Evolutionary conservation across 2,797 vertebrate species (phyloP).

Genomic region (Gila robusta): DNA sequence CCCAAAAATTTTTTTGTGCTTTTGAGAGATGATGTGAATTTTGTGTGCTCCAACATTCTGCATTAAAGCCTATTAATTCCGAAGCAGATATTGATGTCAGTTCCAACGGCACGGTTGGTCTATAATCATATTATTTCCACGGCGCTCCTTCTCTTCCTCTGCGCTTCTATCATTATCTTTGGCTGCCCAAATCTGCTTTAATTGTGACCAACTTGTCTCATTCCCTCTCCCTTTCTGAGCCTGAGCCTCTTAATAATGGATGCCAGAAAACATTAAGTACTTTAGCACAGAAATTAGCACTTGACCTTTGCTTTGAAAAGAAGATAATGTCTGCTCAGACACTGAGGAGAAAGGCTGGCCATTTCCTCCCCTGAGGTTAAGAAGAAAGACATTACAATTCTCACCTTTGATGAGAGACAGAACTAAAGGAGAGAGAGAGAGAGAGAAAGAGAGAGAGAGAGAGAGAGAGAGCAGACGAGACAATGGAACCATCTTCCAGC

Average conservation of each 20-base stretch:
- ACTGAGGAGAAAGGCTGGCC: constrained; percentile 65
- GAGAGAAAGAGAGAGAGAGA: not conserved
- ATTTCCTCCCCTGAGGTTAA: constrained; percentile 70
- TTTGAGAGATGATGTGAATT: constrained; percentile 18
- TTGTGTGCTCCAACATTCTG: not conserved
- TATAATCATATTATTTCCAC: constrained; percentile 39
- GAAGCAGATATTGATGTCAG: constrained; percentile 38
- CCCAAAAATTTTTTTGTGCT: not conserved
- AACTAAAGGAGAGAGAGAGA: not conserved
- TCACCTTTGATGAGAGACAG: constrained; percentile 56
- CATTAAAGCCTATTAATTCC: constrained; percentile 13
- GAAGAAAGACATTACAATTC: constrained; percentile 61
- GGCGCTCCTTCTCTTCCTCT: constrained; percentile 19
- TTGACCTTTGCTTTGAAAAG: constrained; percentile 68
- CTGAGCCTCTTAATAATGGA: constrained; percentile 71
- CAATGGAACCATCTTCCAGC: constrained; percentile 30
- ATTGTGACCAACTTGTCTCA: constrained; percentile 41
- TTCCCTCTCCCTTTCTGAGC: constrained; percentile 39
- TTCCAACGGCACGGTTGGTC: not conserved
- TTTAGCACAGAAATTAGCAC: constrained; percentile 70
- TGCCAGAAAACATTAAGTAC: constrained; percentile 75
- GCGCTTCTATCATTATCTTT: constrained; percentile 18
- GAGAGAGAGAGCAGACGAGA: constrained; percentile 12
- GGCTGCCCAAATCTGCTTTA: constrained; percentile 34
- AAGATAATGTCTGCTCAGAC: constrained; percentile 71